These are phyloP conservation scores for Ganaspis sp. DNA, from an alignment of 1,140 invertebrate genomes.

Conservation along the genomic window DNA sequence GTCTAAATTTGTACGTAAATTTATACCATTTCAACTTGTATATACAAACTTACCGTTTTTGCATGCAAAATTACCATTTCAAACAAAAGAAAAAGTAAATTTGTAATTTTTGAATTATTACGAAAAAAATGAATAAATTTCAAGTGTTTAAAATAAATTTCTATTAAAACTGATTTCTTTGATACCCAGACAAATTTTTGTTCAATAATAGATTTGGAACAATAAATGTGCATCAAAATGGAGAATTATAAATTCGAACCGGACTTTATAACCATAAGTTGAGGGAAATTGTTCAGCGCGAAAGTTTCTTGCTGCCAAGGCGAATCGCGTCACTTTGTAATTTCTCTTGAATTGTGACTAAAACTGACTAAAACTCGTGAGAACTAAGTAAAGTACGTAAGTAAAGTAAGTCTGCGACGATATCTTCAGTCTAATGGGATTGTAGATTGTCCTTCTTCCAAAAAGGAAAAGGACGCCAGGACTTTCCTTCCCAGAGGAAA, in stretches of 20 bases:
- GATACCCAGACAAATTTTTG: too few relatives aligned
- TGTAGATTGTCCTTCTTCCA: neutral
- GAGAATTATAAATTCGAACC: neutral
- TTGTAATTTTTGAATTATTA: too few relatives aligned
- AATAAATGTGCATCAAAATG: too few relatives aligned
- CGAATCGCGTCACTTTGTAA: neutral
- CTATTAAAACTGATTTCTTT: too few relatives aligned
- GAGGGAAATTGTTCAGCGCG: neutral
- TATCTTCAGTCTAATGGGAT: slow-evolving; percentile 6
- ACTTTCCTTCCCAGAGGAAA: slow-evolving; percentile 2
- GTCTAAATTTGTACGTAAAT: too few relatives aligned
- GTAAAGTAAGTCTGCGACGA: neutral
- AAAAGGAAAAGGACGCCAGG: slow-evolving; percentile 4
- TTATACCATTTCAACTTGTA: too few relatives aligned
- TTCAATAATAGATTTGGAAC: too few relatives aligned
- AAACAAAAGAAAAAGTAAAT: too few relatives aligned
- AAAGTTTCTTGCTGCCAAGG: neutral
- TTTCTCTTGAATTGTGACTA: slow-evolving; percentile 3
- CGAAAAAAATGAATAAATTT: too few relatives aligned
- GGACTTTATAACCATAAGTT: neutral
- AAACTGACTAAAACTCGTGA: slow-evolving; percentile 1
- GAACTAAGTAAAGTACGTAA: slow-evolving; percentile 8
- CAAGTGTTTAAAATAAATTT: too few relatives aligned
- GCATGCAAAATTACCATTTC: too few relatives aligned
- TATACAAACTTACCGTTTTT: too few relatives aligned